phyloP scores from a whole-genome alignment of 2,888 invertebrate genomes.

The Mesochorus sp. region DNA sequence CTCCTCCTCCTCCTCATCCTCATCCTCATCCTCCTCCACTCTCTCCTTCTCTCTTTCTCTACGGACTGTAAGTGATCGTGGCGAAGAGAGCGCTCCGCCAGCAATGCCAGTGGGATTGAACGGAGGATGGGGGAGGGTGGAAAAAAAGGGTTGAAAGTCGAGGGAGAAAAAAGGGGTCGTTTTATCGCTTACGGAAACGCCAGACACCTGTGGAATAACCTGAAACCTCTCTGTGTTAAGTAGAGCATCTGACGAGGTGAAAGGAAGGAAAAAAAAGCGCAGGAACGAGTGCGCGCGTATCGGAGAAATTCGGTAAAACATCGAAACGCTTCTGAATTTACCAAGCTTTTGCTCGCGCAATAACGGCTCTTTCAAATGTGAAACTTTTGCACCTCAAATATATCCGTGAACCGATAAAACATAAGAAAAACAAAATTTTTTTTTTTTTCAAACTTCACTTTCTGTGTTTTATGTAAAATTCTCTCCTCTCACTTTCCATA shows the following conservation, averaged over 20 bases:
- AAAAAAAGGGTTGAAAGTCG: slow-evolving; percentile 77
- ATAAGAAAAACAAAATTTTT: no score
- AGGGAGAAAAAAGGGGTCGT: slow-evolving; percentile 73
- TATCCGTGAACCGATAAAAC: no score
- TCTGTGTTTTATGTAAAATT: no score
- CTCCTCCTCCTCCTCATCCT: neutral
- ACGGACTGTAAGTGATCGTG: slow-evolving; percentile 75
- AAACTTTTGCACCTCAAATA: no score
- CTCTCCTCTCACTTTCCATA: no score
- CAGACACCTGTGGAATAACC: slow-evolving; percentile 81
- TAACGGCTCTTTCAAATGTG: neutral
- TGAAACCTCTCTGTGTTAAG: slow-evolving; percentile 59
- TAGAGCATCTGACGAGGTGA: slow-evolving; percentile 63
- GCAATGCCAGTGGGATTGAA: slow-evolving; percentile 46
- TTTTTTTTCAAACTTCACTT: no score
- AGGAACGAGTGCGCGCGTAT: slow-evolving; percentile 26
- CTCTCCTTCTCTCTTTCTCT: slow-evolving; percentile 60
- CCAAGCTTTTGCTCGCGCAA: slow-evolving; percentile 8
- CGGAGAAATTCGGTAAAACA: slow-evolving; percentile 47
- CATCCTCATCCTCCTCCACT: neutral
- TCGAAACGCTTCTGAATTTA: slow-evolving; percentile 46
- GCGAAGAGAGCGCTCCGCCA: slow-evolving; percentile 57
- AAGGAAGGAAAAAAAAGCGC: slow-evolving; percentile 32
- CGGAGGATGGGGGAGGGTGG: slow-evolving; percentile 50
- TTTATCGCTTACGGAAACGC: slow-evolving; percentile 81